Percentiles rank a stretch among this genome's conserved stretches.
Evolutionary conservation across 2,888 invertebrate species (phyloP).

Genomic region (Galerucella nymphaeae): DNA sequence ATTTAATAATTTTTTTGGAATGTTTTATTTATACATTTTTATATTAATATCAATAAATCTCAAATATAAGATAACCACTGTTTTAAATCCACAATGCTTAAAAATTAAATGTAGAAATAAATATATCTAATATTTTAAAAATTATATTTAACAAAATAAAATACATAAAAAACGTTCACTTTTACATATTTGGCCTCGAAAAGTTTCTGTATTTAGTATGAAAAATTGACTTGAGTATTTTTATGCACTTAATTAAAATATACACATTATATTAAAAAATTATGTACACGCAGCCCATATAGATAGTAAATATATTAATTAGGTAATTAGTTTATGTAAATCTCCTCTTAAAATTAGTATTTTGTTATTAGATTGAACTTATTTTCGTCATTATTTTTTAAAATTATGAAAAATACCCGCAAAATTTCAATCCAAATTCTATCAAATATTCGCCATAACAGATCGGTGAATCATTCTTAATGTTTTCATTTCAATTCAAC

Average conservation of each 20-base stretch:
- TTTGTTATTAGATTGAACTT: not conserved
- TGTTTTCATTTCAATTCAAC: no score
- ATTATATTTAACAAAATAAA: constrained; percentile 47
- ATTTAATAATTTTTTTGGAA: constrained; percentile 44
- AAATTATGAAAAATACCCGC: not conserved
- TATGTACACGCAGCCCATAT: constrained; percentile 44
- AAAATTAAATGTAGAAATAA: constrained; percentile 43
- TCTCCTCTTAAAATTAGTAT: constrained; percentile 11
- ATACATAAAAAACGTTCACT: constrained; percentile 47
- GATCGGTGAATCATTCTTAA: not conserved
- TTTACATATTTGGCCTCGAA: constrained; percentile 53
- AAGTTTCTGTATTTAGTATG: constrained; percentile 39
- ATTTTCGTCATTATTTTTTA: not conserved
- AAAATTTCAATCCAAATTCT: not conserved
- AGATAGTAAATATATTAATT: constrained; percentile 29
- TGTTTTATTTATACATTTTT: constrained; percentile 45
- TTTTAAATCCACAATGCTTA: constrained; percentile 30
- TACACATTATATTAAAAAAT: constrained; percentile 41
- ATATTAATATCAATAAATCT: constrained; percentile 45
- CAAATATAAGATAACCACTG: constrained; percentile 37
- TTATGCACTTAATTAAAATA: constrained; percentile 43
- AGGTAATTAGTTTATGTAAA: constrained; percentile 5
- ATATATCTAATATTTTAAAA: constrained; percentile 46
- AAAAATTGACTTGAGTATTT: constrained; percentile 53
- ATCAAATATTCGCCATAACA: no score